Percentiles rank a stretch among this genome's conserved stretches.
Conservation (phyloP, 92 coral and sea anemone genomes). For the Ricordea florida region DNA sequence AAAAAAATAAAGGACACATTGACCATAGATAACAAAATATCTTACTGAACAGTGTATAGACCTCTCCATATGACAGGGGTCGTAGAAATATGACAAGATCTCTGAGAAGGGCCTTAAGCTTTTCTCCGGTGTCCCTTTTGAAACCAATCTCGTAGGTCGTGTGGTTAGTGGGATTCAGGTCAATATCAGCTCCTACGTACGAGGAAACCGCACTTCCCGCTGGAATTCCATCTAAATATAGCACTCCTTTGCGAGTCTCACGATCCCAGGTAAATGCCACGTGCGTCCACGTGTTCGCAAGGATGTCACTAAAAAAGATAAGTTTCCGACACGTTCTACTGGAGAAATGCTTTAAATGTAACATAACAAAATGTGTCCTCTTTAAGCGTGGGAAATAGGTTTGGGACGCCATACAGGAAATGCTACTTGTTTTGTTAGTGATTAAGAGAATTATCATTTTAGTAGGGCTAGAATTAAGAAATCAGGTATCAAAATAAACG, state of each 20-base stretch:
- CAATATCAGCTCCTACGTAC: constrained; percentile 19
- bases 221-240: background rate
- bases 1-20: background rate
- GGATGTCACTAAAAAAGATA: background rate
- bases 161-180: constrained; percentile 53
- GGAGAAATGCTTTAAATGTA: background rate
- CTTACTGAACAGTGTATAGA: constrained; percentile 39
- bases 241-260: background rate
- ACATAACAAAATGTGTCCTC: too few species aligned
- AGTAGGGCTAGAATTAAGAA: too few species aligned
- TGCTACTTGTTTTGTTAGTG: too few species aligned
- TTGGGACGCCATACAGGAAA: too few species aligned
- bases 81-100: constrained; percentile 44
- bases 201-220: background rate
- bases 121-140: constrained; percentile 27
- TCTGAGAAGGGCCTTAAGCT: constrained; percentile 39
- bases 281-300: constrained; percentile 33
- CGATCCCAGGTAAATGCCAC: constrained; percentile 50
- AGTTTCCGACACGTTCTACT: background rate
- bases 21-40: background rate
- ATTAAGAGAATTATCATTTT: too few species aligned
- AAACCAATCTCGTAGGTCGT: constrained; percentile 53
- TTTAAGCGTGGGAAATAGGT: too few species aligned
- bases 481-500: too few species aligned
- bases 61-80: constrained; percentile 17